These are phyloP conservation scores for Teleogryllus oceanicus DNA, from an alignment of 2,888 invertebrate genomes.

Conservation along the genomic window DNA sequence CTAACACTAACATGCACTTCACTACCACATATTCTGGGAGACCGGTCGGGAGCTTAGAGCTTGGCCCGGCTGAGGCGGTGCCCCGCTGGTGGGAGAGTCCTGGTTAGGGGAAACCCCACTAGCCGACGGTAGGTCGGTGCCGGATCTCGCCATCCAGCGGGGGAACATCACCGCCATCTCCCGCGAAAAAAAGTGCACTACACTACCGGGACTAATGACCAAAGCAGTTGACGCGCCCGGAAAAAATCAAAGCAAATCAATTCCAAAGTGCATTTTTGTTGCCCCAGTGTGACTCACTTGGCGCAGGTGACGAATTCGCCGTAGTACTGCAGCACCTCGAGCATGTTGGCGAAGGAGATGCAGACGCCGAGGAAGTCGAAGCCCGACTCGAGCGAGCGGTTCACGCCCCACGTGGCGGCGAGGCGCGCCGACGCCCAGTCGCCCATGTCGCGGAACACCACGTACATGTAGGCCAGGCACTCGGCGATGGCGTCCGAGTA, in stretches of 20 bases:
- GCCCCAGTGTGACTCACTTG: neutral
- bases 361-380: slow-evolving; percentile 56
- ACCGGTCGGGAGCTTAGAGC: too few relatives aligned
- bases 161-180: too few relatives aligned
- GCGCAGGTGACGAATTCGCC: slow-evolving; percentile 30
- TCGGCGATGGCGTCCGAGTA: slow-evolving; percentile 50
- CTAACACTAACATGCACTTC: too few relatives aligned
- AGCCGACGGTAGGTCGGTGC: too few relatives aligned
- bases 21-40: too few relatives aligned
- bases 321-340: slow-evolving; percentile 46
- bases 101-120: too few relatives aligned
- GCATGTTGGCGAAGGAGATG: slow-evolving; percentile 54
- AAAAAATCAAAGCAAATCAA: slow-evolving; percentile 4
- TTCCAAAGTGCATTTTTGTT: neutral
- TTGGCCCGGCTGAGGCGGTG: too few relatives aligned
- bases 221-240: too few relatives aligned
- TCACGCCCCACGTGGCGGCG: slow-evolving; percentile 58
- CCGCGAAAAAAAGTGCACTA: too few relatives aligned
- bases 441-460: slow-evolving; percentile 45
- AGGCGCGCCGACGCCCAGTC: slow-evolving; percentile 52
- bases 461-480: slow-evolving; percentile 48
- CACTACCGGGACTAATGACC: too few relatives aligned
- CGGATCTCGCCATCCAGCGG: too few relatives aligned
- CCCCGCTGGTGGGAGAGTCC: too few relatives aligned
- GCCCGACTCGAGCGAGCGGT: slow-evolving; percentile 52